These are phyloP conservation scores for Nephotettix cincticeps DNA, from an alignment of 1,140 invertebrate species.

Conservation along the genomic window DNA sequence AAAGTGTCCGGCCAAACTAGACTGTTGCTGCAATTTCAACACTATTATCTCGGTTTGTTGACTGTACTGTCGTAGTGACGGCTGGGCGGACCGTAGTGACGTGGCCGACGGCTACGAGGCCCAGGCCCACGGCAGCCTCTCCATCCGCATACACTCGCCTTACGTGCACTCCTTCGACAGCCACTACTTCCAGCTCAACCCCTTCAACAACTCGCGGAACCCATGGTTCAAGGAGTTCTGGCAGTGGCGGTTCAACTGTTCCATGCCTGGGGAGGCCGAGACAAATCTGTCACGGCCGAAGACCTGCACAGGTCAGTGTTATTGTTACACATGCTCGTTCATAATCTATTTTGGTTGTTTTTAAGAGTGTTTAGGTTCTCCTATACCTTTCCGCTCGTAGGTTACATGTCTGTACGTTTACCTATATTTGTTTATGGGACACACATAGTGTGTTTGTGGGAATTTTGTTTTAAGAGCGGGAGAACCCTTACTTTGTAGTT, in stretches of 20 bases:
- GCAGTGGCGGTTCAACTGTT: conserved; percentile 68
- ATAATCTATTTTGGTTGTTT: too few relatives aligned
- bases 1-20: too few relatives aligned
- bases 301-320: conserved; percentile 45
- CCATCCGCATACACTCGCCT: conserved; percentile 72
- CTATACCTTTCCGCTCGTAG: too few relatives aligned
- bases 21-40: too few relatives aligned
- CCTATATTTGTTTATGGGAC: too few relatives aligned
- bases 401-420: too few relatives aligned
- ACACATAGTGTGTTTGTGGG: too few relatives aligned
- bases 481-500: too few relatives aligned
- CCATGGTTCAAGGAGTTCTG: conserved; percentile 79
- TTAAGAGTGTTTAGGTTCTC: too few relatives aligned
- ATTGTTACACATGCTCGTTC: too few relatives aligned
- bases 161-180: conserved; percentile 65
- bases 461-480: too few relatives aligned
- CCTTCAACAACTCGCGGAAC: conserved; percentile 63
- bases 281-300: conserved; percentile 32
- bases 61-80: conserved; percentile 59
- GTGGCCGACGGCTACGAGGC: conserved; percentile 67
- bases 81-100: conserved; percentile 73
- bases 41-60: too few relatives aligned
- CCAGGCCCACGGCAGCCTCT: conserved; percentile 70
- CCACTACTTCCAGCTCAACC: conserved; percentile 67
- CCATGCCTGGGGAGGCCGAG: conserved; percentile 45